Percentiles rank a stretch among this genome's conserved stretches.
Evolutionary conservation across 2,113 vertebrate genomes (phyloP).

Genomic region (Stigmatopora argus): DNA sequence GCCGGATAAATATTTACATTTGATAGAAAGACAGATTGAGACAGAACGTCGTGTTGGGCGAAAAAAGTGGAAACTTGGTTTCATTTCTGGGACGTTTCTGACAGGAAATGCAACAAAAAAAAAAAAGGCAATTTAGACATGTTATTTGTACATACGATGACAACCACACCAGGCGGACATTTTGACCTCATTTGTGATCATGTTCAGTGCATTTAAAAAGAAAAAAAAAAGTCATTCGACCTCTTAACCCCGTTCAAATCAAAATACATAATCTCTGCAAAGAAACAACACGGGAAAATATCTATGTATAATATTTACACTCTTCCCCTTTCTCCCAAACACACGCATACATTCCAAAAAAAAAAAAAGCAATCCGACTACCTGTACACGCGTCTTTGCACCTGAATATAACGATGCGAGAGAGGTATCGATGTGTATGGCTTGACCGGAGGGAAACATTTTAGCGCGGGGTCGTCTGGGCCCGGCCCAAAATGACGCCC

Average conservation of each 20-base stretch:
- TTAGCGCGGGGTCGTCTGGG: slow-evolving; percentile 31
- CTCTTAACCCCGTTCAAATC: slow-evolving; percentile 38
- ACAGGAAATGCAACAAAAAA: slow-evolving; percentile 42
- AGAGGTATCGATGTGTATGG: slow-evolving; percentile 99
- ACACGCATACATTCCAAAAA: slow-evolving; percentile 25
- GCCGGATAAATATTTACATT: slow-evolving; percentile 66
- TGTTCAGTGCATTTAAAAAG: slow-evolving; percentile 62
- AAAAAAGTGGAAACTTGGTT: slow-evolving; percentile 54
- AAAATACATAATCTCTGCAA: slow-evolving; percentile 53
- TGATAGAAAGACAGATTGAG: slow-evolving; percentile 47
- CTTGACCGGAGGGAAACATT: slow-evolving; percentile 77
- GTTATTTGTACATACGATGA: slow-evolving; percentile 33
- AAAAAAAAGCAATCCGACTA: slow-evolving; percentile 58
- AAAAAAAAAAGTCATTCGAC: slow-evolving; percentile 31
- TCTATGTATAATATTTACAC: slow-evolving; percentile 67
- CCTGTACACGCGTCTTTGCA: slow-evolving; percentile 75
- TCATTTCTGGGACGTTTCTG: slow-evolving; percentile 54
- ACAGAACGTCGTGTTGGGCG: slow-evolving; percentile 49
- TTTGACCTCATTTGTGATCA: slow-evolving; percentile 42
- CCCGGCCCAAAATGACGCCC: slow-evolving; percentile 52
- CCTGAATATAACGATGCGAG: slow-evolving; percentile 80
- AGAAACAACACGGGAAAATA: slow-evolving; percentile 51
- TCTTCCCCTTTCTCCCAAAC: slow-evolving; percentile 29
- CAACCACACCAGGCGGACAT: slow-evolving; percentile 42
- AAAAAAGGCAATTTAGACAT: slow-evolving; percentile 36